Conservation (phyloP, 2,797 vertebrate species). For the Enteromius fasciolatus region DNA sequence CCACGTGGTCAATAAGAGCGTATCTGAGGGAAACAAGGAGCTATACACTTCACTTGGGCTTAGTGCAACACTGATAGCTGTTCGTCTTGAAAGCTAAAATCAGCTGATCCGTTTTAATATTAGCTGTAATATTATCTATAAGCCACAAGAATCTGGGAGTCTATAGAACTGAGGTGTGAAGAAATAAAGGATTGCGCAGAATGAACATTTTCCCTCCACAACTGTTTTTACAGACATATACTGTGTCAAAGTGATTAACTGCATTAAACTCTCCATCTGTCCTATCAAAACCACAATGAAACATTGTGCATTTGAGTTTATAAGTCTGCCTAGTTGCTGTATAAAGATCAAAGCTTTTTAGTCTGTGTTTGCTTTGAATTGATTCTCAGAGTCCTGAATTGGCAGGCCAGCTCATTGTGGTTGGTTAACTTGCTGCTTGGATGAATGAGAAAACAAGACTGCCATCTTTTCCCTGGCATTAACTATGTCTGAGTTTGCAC, state of each 20-base stretch:
- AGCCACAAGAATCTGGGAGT: constrained; percentile 40
- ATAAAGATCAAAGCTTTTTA: constrained; percentile 43
- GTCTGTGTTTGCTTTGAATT: constrained; percentile 52
- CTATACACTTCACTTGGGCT: constrained; percentile 14
- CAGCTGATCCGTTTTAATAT: not conserved
- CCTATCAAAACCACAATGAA: constrained; percentile 30
- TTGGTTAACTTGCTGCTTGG: constrained; percentile 38
- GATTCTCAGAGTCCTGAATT: constrained; percentile 24
- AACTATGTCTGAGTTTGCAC: constrained; percentile 42
- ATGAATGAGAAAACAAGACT: constrained; percentile 43
- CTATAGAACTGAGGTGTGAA: constrained; percentile 43
- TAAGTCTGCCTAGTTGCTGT: constrained; percentile 13
- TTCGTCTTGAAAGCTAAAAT: constrained; percentile 30
- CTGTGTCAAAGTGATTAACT: constrained; percentile 29
- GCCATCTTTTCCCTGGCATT: constrained; percentile 50
- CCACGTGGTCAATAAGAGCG: constrained; percentile 47
- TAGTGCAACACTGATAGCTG: constrained; percentile 13
- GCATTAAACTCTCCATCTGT: constrained; percentile 28
- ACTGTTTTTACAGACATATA: constrained; percentile 43
- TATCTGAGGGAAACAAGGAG: constrained; percentile 37
- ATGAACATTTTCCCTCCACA: constrained; percentile 21
- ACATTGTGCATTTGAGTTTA: constrained; percentile 8
- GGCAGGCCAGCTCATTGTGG: constrained; percentile 42
- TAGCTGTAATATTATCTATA: not conserved
- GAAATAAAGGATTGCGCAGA: not conserved